Evolutionary conservation across 2,888 invertebrate genomes (phyloP), one percentile per base, ranked within the genome.

Genomic region (Latrodectus hesperus): DNA sequence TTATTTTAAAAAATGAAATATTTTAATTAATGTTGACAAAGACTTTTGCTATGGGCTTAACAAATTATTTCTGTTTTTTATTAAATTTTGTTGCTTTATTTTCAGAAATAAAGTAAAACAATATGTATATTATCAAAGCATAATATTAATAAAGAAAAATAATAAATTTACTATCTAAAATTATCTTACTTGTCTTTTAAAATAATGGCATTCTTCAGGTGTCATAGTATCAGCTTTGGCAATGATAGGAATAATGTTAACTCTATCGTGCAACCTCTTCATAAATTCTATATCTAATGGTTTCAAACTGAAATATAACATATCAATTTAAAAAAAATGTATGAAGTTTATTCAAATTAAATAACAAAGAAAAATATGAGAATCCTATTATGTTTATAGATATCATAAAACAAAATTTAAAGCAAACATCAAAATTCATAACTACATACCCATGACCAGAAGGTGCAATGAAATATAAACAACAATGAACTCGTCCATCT

Each of bases 191-290:
- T 97, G 98, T 93, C 98, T 98, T 93, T 99, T 99, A 93, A 99
- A 99, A 91, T 97, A 95, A 91, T 94, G 94, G 93, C 99, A 97
- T 93, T 99, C 99, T 91, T 99, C 99, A 8, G 98, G 97, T 88
- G 99, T 99, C 95, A 99, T 95, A 49, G 99, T 99, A 92, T 99
- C 99, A 4, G 99, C 98, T 94, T 99, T 99, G 90, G 99, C 98
- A 92, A 99, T 96, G 91, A 99, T 96, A 86, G 99, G 99, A 92
- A 99, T 97, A 92, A 99, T 97, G 93, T 99, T 99, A 91, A 99
- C 99, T 94, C 99, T 98, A 93, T 99, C 99, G 92, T 99, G 98
- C 90, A 99, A 95, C 90, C 98, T 95, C 93, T 98, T 98, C 99
- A 99, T 99, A 93, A 99, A 98, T 93, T 99, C 99, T 82, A 99